Evolutionary conservation across 1,140 invertebrate species (phyloP), one percentile per base, ranked within the genome.

Genomic region (Prorops nasuta): DNA sequence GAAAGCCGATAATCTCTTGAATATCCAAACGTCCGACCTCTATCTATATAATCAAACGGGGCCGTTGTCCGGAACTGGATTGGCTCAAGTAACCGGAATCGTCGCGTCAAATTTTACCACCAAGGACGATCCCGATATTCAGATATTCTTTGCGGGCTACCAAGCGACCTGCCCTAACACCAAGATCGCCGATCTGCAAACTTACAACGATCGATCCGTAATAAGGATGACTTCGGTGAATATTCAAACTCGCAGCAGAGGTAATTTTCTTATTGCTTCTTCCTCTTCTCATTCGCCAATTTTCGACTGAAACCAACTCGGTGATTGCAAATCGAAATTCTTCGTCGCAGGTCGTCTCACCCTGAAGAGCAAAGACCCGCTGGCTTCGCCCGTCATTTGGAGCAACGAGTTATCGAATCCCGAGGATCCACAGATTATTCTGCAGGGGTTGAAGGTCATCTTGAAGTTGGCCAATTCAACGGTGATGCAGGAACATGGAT

Each of bases 241-340:
- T 24, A 56, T 90, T 2, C 87, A 88, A 58, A 87, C 91, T 0
- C 84, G 84, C 49, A 92, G 90, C 45, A 80, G 85, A 49, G 92
- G 92, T n/a, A 83, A 82, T 39, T 14, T 1, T 2, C 16, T 35
- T 2, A 42, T 19, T 41, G 3, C 31, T 47, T 22, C 36, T 14
- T 12, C 20, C 1, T 44, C 21, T 20, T 15, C 6, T n/a, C n/a
- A n/a, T n/a, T n/a, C n/a, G n/a, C n/a, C n/a, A n/a, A n/a, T n/a
- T n/a, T n/a, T n/a, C n/a, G n/a, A n/a, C n/a, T n/a, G n/a, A n/a
- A n/a, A n/a, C n/a, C n/a, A n/a, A n/a, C 14, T 35, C 40, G 17
- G 21, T 36, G 41, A 6, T 4, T 3, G 10, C 16, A 10, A 16
- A 12, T 20, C 4, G 7, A 43, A 22, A 19, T 36, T 14, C 8